Evolutionary conservation across 2,888 invertebrate genomes (phyloP), one percentile per base, ranked within the genome.

Genomic region (Lithophane ornitopus): DNA sequence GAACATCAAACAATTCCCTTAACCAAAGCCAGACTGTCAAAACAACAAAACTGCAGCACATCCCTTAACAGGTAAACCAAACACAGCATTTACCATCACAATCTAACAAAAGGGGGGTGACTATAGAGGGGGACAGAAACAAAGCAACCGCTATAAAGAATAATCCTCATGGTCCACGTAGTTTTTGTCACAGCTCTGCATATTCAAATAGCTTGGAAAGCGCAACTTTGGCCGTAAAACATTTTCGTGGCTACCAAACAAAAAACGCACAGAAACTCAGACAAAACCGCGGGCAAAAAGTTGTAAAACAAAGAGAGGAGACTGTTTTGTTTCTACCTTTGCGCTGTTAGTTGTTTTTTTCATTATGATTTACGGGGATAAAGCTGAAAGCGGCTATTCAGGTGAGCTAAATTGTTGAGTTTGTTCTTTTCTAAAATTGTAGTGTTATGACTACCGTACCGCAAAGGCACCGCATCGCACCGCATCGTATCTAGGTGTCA

Each of bases 161-260:
- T 81, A 76, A 85, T 75, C 59, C 75, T 65, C 85, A 70, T 71
- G 56, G 75, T 71, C 81, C 85, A 77, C 81, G 39, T 76, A 86
- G 78, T 86, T 85, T 77, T 78, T 76, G 85, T 85, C 84, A 85
- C 80, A 68, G 78, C 78, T 86, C 70, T 82, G 81, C 74, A 85
- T 86, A 79, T 82, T 80, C 82, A 84, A 85, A 85, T 77, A 76
- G 69, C 71, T 34, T 44, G 70, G 68, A 81, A 89, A 89, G 90
- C 86, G 81, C 85, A 93, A 93, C 91, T 92, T 91, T 83, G 65
- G 56, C 86, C 85, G 91, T 92, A 89, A 89, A 92, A 91, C 91
- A 91, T 91, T 92, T 89, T 90, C 81, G 87, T 83, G 86, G 78
- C 75, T 66, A 49, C 41, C 39, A 63, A 83, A 89, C 87, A 89